A percentile compares a stretch with the other conserved stretches of the same genome.
Evolutionary conservation across 2,888 invertebrate genomes (phyloP).

Genomic region (Tillus elongatus): DNA sequence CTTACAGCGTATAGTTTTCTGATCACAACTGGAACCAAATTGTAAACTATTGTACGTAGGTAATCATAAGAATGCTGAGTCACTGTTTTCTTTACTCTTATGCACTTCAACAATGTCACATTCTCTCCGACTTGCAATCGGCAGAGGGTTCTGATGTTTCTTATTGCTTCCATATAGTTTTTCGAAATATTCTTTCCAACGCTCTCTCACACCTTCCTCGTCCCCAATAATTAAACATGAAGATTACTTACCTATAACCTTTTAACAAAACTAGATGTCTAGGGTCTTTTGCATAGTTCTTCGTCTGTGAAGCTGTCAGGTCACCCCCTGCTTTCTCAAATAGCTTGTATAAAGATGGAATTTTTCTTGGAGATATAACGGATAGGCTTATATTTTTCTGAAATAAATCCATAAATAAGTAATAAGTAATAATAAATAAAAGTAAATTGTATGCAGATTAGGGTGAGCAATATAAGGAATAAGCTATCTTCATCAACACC

Average conservation of each 20-base stretch:
- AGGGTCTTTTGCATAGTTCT: constrained; percentile 87
- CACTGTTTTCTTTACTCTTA: too few species aligned
- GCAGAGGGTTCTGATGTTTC: too few species aligned
- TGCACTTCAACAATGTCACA: too few species aligned
- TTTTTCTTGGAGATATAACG: constrained; percentile 79
- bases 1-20: too few species aligned
- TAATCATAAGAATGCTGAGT: too few species aligned
- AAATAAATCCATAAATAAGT: constrained; percentile 26
- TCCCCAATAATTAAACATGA: constrained; percentile 6
- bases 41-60: too few species aligned
- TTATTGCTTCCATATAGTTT: too few species aligned
- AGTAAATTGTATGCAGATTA: constrained; percentile 1
- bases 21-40: too few species aligned
- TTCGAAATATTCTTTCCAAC: too few species aligned
- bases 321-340: constrained; percentile 89
- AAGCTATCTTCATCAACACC: background rate
- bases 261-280: constrained; percentile 70
- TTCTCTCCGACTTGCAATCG: too few species aligned
- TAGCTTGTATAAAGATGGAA: constrained; percentile 74
- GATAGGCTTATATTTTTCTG: constrained; percentile 77
- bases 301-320: constrained; percentile 63
- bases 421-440: constrained; percentile 13
- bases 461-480: background rate
- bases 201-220: too few species aligned
- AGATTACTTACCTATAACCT: constrained; percentile 54